These are phyloP conservation scores for Sarcophilus harrisii DNA, from an alignment of 2,797 vertebrate genomes.

Conservation along the genomic window DNA sequence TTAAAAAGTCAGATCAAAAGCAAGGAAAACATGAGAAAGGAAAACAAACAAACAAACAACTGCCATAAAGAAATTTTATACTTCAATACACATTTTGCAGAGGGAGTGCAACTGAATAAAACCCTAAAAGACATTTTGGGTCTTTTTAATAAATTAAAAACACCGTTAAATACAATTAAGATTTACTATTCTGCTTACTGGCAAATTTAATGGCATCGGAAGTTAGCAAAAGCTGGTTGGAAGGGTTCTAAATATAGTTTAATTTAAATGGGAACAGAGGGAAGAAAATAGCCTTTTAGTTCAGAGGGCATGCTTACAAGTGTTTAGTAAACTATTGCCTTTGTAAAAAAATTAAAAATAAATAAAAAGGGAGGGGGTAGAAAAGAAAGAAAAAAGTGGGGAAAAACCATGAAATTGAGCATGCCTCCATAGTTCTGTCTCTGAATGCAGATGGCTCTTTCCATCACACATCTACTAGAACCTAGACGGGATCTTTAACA, in stretches of 20 bases:
- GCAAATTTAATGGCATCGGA: conserved; percentile 84
- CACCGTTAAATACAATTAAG: conserved; percentile 55
- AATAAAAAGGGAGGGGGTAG: conserved; percentile 84
- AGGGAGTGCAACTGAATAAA: conserved; percentile 64
- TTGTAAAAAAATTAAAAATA: conserved; percentile 90
- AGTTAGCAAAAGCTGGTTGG: conserved; percentile 86
- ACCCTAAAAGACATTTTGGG: conserved; percentile 63
- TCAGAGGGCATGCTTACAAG: conserved; percentile 94
- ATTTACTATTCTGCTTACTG: conserved; percentile 87
- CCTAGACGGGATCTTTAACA: not conserved
- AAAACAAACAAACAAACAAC: no score
- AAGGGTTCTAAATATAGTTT: conserved; percentile 87
- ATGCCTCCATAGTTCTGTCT: conserved; percentile 85
- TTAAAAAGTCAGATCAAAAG: no score
- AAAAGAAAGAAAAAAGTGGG: conserved; percentile 78
- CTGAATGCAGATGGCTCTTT: no score
- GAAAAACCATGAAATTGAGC: conserved; percentile 93
- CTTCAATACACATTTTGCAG: conserved; percentile 45
- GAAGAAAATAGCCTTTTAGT: conserved; percentile 88
- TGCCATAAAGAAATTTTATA: no score
- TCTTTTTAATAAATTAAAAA: conserved; percentile 67
- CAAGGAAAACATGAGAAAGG: no score
- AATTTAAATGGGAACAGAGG: conserved; percentile 73
- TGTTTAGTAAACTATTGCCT: conserved; percentile 93
- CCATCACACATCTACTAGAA: no score